Conservation (phyloP, 2,113 vertebrate genomes). For the Semicossyphus pulcher region DNA sequence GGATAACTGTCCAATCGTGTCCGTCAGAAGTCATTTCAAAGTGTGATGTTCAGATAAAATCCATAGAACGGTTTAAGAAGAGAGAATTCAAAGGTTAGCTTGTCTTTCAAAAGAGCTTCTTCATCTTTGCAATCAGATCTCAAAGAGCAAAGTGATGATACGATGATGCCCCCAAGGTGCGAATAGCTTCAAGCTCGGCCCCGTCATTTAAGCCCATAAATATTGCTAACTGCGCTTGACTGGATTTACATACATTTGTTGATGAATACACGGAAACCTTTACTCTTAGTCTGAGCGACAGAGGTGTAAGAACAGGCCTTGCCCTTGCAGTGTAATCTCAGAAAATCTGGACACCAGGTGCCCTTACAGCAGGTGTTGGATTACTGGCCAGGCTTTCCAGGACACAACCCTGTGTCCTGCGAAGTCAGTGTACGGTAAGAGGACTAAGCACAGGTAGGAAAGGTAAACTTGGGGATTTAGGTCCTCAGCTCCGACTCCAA, state of each 20-base stretch:
- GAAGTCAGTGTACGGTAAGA: slow-evolving; percentile 82
- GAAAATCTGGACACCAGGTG: slow-evolving; percentile 69
- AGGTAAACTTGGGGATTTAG: slow-evolving; percentile 87
- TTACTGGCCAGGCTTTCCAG: slow-evolving; percentile 53
- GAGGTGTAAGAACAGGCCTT: slow-evolving; percentile 52
- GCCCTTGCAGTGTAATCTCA: slow-evolving; percentile 29
- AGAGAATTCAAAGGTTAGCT: too few relatives aligned
- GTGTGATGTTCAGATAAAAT: background rate
- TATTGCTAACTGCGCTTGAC: too few relatives aligned
- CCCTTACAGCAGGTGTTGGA: slow-evolving; percentile 68
- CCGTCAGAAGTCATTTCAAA: background rate
- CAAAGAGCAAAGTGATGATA: too few relatives aligned
- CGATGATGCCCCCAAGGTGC: too few relatives aligned
- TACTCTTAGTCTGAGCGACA: background rate
- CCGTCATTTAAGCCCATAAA: too few relatives aligned
- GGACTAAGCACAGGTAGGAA: slow-evolving; percentile 83
- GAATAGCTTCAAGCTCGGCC: too few relatives aligned
- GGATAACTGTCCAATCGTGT: too few relatives aligned
- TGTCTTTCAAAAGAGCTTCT: too few relatives aligned
- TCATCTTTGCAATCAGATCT: too few relatives aligned
- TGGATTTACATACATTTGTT: background rate
- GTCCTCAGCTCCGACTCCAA: slow-evolving; percentile 86
- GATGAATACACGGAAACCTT: background rate
- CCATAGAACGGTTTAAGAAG: too few relatives aligned
- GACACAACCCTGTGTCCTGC: slow-evolving; percentile 74